Percentiles rank a stretch among this genome's conserved stretches.
Evolutionary conservation across 2,113 vertebrate genomes (phyloP).

Genomic region (Tautogolabrus adspersus): DNA sequence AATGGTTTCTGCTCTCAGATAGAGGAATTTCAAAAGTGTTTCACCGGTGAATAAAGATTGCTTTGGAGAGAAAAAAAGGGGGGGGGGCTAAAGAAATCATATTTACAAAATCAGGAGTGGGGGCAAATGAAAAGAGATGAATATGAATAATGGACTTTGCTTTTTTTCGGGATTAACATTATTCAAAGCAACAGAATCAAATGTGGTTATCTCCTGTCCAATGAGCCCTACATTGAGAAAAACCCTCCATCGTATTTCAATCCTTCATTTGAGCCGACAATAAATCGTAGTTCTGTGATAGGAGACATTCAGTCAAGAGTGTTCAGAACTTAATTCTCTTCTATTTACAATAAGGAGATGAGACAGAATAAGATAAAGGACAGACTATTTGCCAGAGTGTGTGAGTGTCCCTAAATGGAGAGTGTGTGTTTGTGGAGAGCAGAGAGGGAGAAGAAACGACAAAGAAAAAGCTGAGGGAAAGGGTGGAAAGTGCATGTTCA

Average conservation of each 20-base stretch:
- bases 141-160: slow-evolving; percentile 80
- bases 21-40: slow-evolving; percentile 83
- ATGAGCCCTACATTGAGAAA: slow-evolving; percentile 73
- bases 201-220: slow-evolving; percentile 83
- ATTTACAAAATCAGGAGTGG: slow-evolving; percentile 84
- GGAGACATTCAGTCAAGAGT: slow-evolving; percentile 75
- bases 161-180: slow-evolving; percentile 79
- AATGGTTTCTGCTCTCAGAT: slow-evolving; percentile 81
- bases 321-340: slow-evolving; percentile 83
- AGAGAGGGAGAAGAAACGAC: slow-evolving; percentile 50
- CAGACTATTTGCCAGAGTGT: slow-evolving; percentile 75
- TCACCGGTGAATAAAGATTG: slow-evolving; percentile 82
- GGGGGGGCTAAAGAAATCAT: slow-evolving; percentile 76
- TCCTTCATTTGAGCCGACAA: slow-evolving; percentile 79
- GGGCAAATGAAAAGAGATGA: slow-evolving; percentile 81
- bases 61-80: slow-evolving; percentile 57
- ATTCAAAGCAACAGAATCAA: slow-evolving; percentile 83
- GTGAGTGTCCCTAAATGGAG: slow-evolving; percentile 68
- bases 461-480: slow-evolving; percentile 60
- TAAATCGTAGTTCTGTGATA: slow-evolving; percentile 81
- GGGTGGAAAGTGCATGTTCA: slow-evolving; percentile 70
- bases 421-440: slow-evolving; percentile 31
- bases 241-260: slow-evolving; percentile 76
- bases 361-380: slow-evolving; percentile 81
- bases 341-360: slow-evolving; percentile 84